These are phyloP conservation scores for Adelphocoris suturalis DNA, from an alignment of 2,888 invertebrate species.

Conservation along the genomic window DNA sequence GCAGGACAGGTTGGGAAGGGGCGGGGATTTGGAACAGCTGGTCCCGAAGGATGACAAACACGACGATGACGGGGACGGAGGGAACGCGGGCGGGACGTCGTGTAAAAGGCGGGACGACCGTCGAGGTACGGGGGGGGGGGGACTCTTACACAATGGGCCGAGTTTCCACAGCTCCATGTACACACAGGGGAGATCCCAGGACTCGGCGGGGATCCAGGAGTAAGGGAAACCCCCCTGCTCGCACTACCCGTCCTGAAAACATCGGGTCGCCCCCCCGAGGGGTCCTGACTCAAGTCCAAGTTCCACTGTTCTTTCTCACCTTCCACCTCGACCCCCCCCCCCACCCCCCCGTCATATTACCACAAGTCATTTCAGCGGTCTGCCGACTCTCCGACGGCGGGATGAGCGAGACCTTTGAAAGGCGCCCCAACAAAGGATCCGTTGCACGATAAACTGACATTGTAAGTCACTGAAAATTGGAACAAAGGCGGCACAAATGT, in stretches of 20 bases:
- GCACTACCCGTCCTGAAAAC: constrained; percentile 52
- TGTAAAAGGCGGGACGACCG: background rate
- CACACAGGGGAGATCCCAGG: constrained; percentile 17
- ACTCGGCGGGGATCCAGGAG: background rate
- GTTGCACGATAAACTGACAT: constrained; percentile 19
- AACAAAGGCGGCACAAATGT: too few relatives aligned
- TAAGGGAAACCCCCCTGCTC: background rate
- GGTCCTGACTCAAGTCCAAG: constrained; percentile 55
- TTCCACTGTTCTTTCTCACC: constrained; percentile 32
- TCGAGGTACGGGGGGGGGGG: background rate
- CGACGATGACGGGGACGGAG: constrained; percentile 26
- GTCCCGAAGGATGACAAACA: constrained; percentile 17
- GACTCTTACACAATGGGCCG: constrained; percentile 45
- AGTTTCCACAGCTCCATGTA: constrained; percentile 53
- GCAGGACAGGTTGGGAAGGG: background rate
- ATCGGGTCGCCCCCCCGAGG: background rate
- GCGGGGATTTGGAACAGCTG: constrained; percentile 24
- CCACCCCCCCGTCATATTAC: background rate
- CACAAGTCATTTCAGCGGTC: background rate
- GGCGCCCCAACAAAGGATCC: constrained; percentile 23
- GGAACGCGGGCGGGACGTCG: too few relatives aligned
- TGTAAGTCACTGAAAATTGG: background rate
- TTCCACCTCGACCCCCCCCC: constrained; percentile 22
- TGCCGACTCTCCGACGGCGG: background rate
- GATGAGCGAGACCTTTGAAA: constrained; percentile 6